A percentile compares a stretch with the other conserved stretches of the same genome.
Evolutionary conservation across 2,797 vertebrate species (phyloP).

Genomic region (Notoglanidium macrostoma): DNA sequence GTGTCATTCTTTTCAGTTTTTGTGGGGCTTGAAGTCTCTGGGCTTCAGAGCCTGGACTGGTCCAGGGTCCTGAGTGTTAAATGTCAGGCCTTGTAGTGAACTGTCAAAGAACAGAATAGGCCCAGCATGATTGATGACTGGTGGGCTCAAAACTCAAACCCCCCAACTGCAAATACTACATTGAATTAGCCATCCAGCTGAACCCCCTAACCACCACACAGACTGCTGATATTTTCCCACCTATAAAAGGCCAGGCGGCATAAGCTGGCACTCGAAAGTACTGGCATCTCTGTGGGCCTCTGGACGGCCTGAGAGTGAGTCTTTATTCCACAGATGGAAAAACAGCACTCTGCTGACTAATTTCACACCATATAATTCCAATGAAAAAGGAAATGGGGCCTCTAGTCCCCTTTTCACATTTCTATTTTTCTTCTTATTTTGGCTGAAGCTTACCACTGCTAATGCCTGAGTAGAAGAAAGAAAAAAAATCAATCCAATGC

Average conservation of each 20-base stretch:
- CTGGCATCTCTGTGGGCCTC: constrained; percentile 76
- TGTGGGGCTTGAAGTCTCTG: constrained; percentile 80
- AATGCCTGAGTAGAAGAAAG: constrained; percentile 25
- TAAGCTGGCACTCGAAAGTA: constrained; percentile 81
- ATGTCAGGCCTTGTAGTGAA: constrained; percentile 99
- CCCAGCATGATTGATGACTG: constrained; percentile 99
- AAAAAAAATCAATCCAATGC: constrained; percentile 35
- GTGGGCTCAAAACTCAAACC: constrained; percentile 98
- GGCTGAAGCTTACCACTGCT: constrained; percentile 69
- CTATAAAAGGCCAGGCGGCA: constrained; percentile 87
- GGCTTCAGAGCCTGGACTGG: constrained; percentile 86
- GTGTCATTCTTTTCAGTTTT: constrained; percentile 79
- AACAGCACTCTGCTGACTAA: constrained; percentile 71
- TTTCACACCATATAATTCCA: constrained; percentile 78
- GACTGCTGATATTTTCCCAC: constrained; percentile 75
- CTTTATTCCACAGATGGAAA: constrained; percentile 66
- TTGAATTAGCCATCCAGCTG: constrained; percentile 85
- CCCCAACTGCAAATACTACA: constrained; percentile 95
- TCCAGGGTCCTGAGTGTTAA: constrained; percentile 97
- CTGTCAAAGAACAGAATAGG: constrained; percentile 99
- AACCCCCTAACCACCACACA: constrained; percentile 50
- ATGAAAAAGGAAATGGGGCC: constrained; percentile 61
- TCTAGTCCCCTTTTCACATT: constrained; percentile 55
- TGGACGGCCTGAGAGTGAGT: constrained; percentile 70
- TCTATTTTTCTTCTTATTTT: constrained; percentile 56